Percentiles rank a stretch among this genome's conserved stretches.
Conservation (phyloP, 2,113 vertebrate species). For the Alouatta palliata region DNA sequence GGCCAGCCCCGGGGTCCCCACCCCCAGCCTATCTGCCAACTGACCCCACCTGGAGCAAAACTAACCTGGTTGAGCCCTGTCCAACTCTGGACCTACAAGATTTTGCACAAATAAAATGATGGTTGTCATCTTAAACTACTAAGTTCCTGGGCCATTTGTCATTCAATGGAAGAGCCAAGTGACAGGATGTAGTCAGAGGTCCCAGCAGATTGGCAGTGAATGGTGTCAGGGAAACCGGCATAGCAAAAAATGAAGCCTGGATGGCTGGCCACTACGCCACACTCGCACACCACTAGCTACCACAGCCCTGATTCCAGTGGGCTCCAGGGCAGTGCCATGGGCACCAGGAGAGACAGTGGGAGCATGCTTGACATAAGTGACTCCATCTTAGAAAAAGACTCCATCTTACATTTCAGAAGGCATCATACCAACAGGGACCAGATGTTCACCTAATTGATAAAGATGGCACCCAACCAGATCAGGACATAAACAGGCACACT, state of each 20-base stretch:
- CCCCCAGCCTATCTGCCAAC: neutral
- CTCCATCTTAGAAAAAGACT: neutral
- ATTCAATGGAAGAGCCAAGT: neutral
- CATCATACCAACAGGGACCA: neutral
- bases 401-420: neutral
- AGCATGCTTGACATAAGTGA: neutral
- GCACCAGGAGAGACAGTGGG: neutral
- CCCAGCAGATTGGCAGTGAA: neutral
- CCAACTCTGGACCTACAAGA: neutral
- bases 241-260: neutral
- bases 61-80: neutral
- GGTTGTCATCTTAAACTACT: neutral
- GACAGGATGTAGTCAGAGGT: neutral
- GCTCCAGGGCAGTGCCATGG: neutral
- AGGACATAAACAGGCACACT: neutral
- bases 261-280: too few species aligned
- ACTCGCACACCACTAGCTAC: too few species aligned
- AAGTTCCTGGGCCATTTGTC: neutral
- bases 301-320: neutral
- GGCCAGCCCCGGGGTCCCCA: neutral
- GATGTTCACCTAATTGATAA: neutral
- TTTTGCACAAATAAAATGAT: neutral
- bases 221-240: neutral
- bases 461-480: neutral
- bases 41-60: rapidly evolving